Percentiles rank a stretch among this genome's conserved stretches.
Conservation (phyloP, 2,797 vertebrate species). For the Falco berigora region DNA sequence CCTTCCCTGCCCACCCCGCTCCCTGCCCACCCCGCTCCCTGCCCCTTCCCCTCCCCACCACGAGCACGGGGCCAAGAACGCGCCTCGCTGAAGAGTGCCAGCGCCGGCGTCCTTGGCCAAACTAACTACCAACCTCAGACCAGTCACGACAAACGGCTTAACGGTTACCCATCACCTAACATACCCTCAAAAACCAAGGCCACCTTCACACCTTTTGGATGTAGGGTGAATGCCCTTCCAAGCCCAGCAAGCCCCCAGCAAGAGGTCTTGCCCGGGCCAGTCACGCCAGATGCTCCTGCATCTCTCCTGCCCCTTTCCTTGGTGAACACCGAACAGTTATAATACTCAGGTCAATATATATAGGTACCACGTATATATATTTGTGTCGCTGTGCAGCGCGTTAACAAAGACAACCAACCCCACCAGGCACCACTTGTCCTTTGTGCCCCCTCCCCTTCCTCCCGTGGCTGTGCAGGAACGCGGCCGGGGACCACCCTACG, state of each 20-base stretch:
- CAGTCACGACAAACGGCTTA: slow-evolving; percentile 65
- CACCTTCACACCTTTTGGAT: neutral
- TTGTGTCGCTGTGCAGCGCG: slow-evolving; percentile 67
- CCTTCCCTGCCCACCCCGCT: slow-evolving; percentile 50
- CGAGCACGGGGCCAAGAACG: slow-evolving; percentile 52
- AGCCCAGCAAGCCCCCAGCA: slow-evolving; percentile 10
- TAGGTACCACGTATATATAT: slow-evolving; percentile 68
- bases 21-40: slow-evolving; percentile 52
- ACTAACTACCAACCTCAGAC: slow-evolving; percentile 67
- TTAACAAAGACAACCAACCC: slow-evolving; percentile 66
- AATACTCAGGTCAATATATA: slow-evolving; percentile 76
- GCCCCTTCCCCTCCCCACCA: slow-evolving; percentile 37
- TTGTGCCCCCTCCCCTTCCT: slow-evolving; percentile 64
- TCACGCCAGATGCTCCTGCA: slow-evolving; percentile 18
- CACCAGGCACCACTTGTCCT: slow-evolving; percentile 59
- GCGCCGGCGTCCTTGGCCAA: slow-evolving; percentile 1
- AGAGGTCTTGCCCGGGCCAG: slow-evolving; percentile 3
- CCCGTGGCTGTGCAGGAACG: slow-evolving; percentile 63
- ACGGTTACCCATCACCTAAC: slow-evolving; percentile 55
- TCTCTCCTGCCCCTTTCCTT: slow-evolving; percentile 66
- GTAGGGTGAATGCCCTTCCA: neutral
- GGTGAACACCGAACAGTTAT: slow-evolving; percentile 74
- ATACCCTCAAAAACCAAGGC: slow-evolving; percentile 57
- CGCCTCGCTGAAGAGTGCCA: neutral
- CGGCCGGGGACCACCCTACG: slow-evolving; percentile 61